Conservation (phyloP, 2,113 vertebrate genomes). For the Bagarius yarrelli region DNA sequence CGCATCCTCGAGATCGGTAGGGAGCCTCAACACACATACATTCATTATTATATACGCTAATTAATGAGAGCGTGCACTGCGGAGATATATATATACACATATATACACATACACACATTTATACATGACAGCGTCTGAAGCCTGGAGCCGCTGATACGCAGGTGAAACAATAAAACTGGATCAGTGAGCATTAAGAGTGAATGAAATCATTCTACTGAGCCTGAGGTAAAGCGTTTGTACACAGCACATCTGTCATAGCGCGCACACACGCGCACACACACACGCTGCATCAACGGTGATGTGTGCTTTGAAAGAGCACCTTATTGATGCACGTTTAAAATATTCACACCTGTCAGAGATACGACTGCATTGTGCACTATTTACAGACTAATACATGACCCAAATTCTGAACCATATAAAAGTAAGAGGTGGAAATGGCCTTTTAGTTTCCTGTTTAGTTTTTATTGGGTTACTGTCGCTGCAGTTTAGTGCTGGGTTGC, state of each 20-base stretch:
- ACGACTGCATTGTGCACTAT: background rate
- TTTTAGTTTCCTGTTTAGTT: background rate
- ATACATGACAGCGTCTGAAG: background rate
- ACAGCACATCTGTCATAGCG: background rate
- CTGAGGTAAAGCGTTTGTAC: background rate
- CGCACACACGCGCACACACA: background rate
- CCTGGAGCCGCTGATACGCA: background rate
- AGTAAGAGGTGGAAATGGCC: background rate
- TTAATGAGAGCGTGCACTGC: background rate
- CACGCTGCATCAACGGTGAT: background rate
- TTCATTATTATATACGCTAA: background rate
- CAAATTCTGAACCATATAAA: background rate
- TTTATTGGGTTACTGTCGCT: background rate
- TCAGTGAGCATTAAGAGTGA: background rate
- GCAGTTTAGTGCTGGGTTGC: background rate
- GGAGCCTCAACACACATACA: background rate
- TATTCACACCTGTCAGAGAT: background rate
- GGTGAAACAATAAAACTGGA: background rate
- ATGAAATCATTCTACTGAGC: slow-evolving; percentile 3
- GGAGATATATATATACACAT: background rate
- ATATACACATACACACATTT: background rate
- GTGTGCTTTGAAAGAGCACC: background rate
- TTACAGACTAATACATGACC: background rate
- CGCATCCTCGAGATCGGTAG: slow-evolving; percentile 83
- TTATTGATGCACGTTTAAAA: background rate